Base-by-base conservation (phyloP, 1,140 invertebrate genomes). In the Schlechtendalia chinensis region DNA sequence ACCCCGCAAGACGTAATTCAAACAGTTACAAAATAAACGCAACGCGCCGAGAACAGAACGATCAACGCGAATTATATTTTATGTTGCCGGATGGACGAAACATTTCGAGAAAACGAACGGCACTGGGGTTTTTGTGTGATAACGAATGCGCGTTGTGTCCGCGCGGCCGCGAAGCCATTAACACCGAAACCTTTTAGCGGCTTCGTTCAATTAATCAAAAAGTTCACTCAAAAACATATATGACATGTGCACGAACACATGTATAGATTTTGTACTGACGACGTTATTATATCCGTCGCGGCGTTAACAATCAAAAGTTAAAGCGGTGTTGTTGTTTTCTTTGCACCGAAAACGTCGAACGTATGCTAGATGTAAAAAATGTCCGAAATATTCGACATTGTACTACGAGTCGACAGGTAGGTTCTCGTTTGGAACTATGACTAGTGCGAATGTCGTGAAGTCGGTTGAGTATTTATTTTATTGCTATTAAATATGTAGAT, bases 161-260 rank as follows among this genome's bases (percentile, higher is more conserved):
- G 22, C 16, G 32, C 12, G 47, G 6, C 22, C 45, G 14, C 16
- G 69, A 72, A 72, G 50, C 47, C 69, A 8, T 27, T 17, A 39
- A 19, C 3, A 27, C 11, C 12, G 8, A 14, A 14, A 54, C 24
- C 29, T 54, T 72, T 72, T 54, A 32, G 69, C 8, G 69, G 69
- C 69, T 72, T 72, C 69, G 12, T 54, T 53, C 67, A 53, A 71
- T 72, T 72, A 72, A 72, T 72, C 27, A 72, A 54, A 72, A 72
- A 29, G 12, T 11, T 17, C 27, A 39, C 4, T 14, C 1, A 24
- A 14, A 24, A 24, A 17, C n/a, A 24, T 4, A 19, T 3, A 27
- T 10, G 47, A 19, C 32, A 39, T 8, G 32, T 39, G 3, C 32
- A 39, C 8, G n/a, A n/a, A 39, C 8, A 39, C 8, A 39, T 39